Percentiles rank a stretch among this genome's conserved stretches.
Evolutionary conservation across 2,888 invertebrate species (phyloP).

Genomic region (Hyposoter dolosus): DNA sequence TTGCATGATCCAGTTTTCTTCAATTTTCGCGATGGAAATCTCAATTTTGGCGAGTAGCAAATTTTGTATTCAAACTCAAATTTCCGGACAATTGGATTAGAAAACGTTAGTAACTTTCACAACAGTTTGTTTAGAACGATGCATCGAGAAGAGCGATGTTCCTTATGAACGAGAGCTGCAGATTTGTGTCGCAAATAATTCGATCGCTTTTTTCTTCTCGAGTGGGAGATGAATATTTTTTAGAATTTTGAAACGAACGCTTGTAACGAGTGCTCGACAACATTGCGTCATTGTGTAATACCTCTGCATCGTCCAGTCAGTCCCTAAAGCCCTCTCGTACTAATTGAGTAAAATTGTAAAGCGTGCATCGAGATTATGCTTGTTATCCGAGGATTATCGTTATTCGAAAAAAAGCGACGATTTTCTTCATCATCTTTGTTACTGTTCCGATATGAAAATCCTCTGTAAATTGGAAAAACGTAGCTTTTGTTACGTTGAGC

Average conservation of each 20-base stretch:
- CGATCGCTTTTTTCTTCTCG: neutral
- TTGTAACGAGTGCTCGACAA: constrained; percentile 14
- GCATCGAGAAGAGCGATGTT: neutral
- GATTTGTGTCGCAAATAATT: neutral
- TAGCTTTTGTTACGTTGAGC: neutral
- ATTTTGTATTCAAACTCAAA: neutral
- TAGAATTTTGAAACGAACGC: neutral
- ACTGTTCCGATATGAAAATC: neutral
- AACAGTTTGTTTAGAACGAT: no score
- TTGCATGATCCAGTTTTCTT: neutral
- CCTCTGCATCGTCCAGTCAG: neutral
- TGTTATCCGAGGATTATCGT: constrained; percentile 72
- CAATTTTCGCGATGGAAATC: neutral
- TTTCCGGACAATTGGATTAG: no score
- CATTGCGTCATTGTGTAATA: neutral
- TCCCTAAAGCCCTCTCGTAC: neutral
- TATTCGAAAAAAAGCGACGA: neutral
- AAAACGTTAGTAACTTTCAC: no score
- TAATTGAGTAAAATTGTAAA: neutral
- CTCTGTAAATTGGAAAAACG: neutral
- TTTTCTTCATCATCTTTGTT: neutral
- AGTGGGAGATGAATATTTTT: neutral
- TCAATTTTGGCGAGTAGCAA: neutral
- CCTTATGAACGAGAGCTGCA: neutral
- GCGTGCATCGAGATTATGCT: constrained; percentile 56